Percentiles rank a stretch among this genome's conserved stretches.
phyloP scores from a whole-genome alignment of 2,113 vertebrate genomes.

The Halcyon senegalensis region DNA sequence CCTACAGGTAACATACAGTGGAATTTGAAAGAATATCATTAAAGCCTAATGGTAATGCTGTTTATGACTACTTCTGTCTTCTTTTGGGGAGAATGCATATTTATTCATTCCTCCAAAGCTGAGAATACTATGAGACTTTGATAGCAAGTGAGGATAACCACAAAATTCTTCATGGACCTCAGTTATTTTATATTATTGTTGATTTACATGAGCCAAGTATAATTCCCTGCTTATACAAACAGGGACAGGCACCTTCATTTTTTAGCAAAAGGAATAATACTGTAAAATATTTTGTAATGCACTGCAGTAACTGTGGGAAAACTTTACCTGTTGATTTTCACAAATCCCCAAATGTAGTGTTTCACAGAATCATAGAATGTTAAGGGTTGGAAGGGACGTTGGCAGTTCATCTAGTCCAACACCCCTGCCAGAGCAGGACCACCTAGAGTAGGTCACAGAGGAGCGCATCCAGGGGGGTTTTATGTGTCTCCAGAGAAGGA shows the following conservation, averaged over 20 bases:
- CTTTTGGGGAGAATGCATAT: not conserved
- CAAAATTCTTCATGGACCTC: not conserved
- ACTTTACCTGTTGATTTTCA: not conserved
- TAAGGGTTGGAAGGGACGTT: too few species aligned
- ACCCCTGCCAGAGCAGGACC: too few species aligned
- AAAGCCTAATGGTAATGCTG: not conserved
- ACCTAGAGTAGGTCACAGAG: too few species aligned
- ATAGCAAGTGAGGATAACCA: not conserved
- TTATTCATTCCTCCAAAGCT: not conserved
- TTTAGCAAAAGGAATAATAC: not conserved
- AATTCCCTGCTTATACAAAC: not conserved
- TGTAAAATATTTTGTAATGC: not conserved
- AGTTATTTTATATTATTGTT: not conserved
- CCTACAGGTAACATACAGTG: not conserved
- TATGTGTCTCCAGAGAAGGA: too few species aligned
- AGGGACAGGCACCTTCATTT: not conserved
- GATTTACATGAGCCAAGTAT: not conserved
- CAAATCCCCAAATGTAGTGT: not conserved
- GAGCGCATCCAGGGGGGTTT: too few species aligned
- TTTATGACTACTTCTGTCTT: not conserved
- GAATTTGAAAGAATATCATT: not conserved
- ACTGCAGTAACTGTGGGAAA: not conserved
- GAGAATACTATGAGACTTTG: not conserved
- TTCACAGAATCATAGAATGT: not conserved
- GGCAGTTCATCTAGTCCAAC: too few species aligned